Evolutionary conservation across 2,113 vertebrate genomes (phyloP), one percentile per base, ranked within the genome.

Genomic region (Cettia cetti): DNA sequence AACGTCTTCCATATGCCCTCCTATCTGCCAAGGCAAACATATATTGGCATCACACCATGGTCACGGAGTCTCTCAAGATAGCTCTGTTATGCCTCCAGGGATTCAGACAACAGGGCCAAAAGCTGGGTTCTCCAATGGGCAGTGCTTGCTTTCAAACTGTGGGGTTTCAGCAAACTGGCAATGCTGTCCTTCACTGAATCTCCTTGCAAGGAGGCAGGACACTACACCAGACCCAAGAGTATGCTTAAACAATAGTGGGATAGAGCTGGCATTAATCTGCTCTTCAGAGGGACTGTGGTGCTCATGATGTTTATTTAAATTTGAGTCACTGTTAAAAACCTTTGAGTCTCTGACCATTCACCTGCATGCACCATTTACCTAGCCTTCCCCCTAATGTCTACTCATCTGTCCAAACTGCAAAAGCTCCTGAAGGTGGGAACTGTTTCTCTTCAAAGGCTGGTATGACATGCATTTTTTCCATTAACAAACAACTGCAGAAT

Each of bases 71-170:
- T 74, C 59, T 71, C 33, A n/a, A 30, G 42, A 21, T 2, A 70
- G 35, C 35, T 45, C 50, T 71, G 33, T 74, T 37, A 16, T 4
- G 9, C 30, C 64, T 52, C 35, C n/a, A 54, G 57, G 35, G 44
- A 63, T 78, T 75, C 30, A 75, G 68, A 71, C 5, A 54, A 20
- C 5, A 72, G 21, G 26, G 31, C 27, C 45, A 72, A 83, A 82
- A 57, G 15, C 53, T 53, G 40, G 1, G 7, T 23, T 85, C 37
- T 72, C 8, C 60, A 53, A 11, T 0, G 0, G 14, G 31, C 33
- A 57, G 28, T 8, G 22, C 15, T 45, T 88, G 40, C 31, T 85
- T 76, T 65, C 53, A 28, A 1, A 27, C 31, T 27, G 28, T 30
- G 61, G 35, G 3, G 6, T 72, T 93, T 76, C 82, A 80, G 53